Evolutionary conservation across 2,797 vertebrate genomes (phyloP), one percentile per base, ranked within the genome.

Genomic region (Eurystomus glaucurus): DNA sequence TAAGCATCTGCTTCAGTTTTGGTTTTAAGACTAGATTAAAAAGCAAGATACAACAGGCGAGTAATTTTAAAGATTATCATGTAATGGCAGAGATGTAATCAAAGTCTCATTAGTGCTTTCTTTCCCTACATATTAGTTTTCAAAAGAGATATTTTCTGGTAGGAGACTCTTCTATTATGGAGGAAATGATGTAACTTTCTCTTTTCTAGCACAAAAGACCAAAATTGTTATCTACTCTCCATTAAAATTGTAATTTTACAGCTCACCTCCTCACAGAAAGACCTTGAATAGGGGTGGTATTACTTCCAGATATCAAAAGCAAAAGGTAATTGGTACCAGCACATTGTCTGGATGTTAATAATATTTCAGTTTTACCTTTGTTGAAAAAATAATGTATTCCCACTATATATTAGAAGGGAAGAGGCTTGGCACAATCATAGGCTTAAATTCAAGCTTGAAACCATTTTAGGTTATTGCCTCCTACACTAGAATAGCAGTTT

Each of bases 371-470:
- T 91, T 82, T 82, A 62, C 54, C 58, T 86, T 72, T 62, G 46
- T n/a, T 76, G 41, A 91, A 89, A 90, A 58, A 91, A 88, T 45
- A 37, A 71, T 87, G 92, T 86, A 29, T 91, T 95, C 45, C 58
- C 26, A 57, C 29, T 4, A 2, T 82, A 18, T 76, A 39, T 79
- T 79, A n/a, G 89, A 58, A 82, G n/a, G 33, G 39, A 89, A 51
- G 31, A 79, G 35, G 64, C 71, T 72, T 79, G 68, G 18, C 46
- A 66, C 54, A 79, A 65, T 89, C 51, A 46, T 16, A 71, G 51
- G 7, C 52, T 84, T 92, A 64, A 51, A 81, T 96, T 70, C 33
- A 87, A 85, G 23, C 23, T 82, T 45, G 46, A 85, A 92, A 65
- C 9, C 29, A 43, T 65, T 89, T 85, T 16, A 72, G 7, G 29